Conservation (phyloP, 2,888 invertebrate species). For the Diabrotica balteata region DNA sequence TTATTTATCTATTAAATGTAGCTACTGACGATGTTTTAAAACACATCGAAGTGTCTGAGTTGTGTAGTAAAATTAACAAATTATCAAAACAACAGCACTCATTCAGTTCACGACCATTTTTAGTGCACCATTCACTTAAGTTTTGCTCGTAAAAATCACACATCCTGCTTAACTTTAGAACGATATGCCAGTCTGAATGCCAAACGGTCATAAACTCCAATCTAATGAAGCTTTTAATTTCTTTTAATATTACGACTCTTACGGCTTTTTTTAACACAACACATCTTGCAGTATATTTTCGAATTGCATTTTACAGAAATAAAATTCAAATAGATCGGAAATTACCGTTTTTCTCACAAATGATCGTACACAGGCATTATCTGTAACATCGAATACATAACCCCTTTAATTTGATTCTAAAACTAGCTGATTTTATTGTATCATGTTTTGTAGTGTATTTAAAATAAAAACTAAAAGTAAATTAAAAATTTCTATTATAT, state of each 20-base stretch:
- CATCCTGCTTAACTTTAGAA: conserved; percentile 37
- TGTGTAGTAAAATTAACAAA: conserved; percentile 34
- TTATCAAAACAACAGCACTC: conserved; percentile 41
- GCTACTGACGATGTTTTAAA: conserved; percentile 21
- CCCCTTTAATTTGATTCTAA: too few species aligned
- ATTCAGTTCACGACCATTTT: conserved; percentile 39
- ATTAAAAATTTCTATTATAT: too few species aligned
- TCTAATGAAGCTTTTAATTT: conserved; percentile 34
- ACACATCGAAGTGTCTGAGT: conserved; percentile 14
- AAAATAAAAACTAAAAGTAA: too few species aligned
- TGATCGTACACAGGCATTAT: too few species aligned
- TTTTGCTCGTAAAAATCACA: conserved; percentile 42
- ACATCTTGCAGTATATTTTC: too few species aligned
- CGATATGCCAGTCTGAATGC: conserved; percentile 26
- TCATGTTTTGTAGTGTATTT: too few species aligned
- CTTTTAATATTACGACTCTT: conserved; percentile 23
- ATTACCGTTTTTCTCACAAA: too few species aligned
- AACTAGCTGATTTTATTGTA: too few species aligned
- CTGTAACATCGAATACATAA: too few species aligned
- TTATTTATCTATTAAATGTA: conserved; percentile 21
- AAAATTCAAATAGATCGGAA: too few species aligned
- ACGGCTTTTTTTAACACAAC: background rate
- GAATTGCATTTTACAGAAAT: too few species aligned
- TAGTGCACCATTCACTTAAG: conserved; percentile 37
- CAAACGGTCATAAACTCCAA: conserved; percentile 34